Percentiles rank a stretch among this genome's conserved stretches.
phyloP scores from a whole-genome alignment of 2,888 invertebrate genomes.

The Brachyptera putata region DNA sequence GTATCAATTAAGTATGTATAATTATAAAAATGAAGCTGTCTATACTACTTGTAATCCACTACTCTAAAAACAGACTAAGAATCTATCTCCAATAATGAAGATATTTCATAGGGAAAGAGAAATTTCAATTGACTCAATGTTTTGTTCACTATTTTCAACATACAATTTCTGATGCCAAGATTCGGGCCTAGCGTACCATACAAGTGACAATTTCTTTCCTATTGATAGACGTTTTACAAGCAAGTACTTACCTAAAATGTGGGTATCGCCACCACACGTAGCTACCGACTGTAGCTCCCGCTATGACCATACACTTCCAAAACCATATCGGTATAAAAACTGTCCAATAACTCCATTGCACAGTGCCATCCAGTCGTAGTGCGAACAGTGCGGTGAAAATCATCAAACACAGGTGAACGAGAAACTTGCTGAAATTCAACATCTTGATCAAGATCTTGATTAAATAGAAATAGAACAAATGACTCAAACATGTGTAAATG shows the following conservation, averaged over 20 bases:
- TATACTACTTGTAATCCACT: too few relatives aligned
- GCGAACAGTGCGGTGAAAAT: conserved; percentile 88
- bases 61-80: too few relatives aligned
- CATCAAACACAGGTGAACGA: conserved; percentile 90
- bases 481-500: background rate
- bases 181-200: too few relatives aligned
- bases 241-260: conserved; percentile 73
- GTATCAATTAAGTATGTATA: too few relatives aligned
- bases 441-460: conserved; percentile 28
- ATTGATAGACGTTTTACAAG: too few relatives aligned
- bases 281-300: conserved; percentile 87
- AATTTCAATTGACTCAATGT: too few relatives aligned
- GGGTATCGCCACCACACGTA: conserved; percentile 96
- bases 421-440: conserved; percentile 79
- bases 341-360: conserved; percentile 93
- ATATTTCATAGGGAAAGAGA: too few relatives aligned
- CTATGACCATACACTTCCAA: conserved; percentile 89
- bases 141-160: too few relatives aligned
- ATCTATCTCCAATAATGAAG: too few relatives aligned
- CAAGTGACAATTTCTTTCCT: too few relatives aligned
- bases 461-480: conserved; percentile 25
- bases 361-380: conserved; percentile 79
- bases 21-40: too few relatives aligned
- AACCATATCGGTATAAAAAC: conserved; percentile 96
- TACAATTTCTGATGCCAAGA: too few relatives aligned